Conservation (phyloP, 2,113 vertebrate genomes). For the Platysteira castanea region DNA sequence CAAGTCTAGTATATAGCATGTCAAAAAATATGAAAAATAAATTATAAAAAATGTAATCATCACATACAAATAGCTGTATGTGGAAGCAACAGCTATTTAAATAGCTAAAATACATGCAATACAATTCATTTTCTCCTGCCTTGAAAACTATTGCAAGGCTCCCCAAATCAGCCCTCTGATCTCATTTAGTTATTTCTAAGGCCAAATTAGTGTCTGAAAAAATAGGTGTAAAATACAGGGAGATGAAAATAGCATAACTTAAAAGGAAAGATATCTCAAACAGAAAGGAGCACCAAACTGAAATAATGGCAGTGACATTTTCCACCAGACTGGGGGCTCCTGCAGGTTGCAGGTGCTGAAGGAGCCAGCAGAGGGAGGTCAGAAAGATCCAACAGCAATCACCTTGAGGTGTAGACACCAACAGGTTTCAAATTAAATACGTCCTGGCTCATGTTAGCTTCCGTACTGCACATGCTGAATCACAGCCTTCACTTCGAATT, state of each 20-base stretch:
- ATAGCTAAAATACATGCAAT: not conserved
- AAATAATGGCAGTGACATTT: not conserved
- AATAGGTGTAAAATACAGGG: not conserved
- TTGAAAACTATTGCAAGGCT: not conserved
- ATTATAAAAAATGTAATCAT: not conserved
- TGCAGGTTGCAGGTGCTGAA: not conserved
- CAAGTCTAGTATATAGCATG: not conserved
- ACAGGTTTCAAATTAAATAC: not conserved
- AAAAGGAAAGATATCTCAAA: not conserved
- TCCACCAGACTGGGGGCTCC: not conserved
- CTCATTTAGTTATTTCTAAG: slow-evolving; percentile 3
- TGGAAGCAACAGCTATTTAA: not conserved
- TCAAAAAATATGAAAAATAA: slow-evolving; percentile 1
- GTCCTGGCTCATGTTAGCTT: not conserved
- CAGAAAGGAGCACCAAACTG: not conserved
- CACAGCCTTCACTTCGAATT: not conserved
- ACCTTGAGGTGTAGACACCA: not conserved
- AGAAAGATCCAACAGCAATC: not conserved
- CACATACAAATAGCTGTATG: not conserved
- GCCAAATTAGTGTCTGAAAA: not conserved
- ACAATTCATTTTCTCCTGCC: not conserved
- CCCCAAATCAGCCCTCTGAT: not conserved
- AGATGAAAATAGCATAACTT: not conserved
- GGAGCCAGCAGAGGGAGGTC: slow-evolving; percentile 30
- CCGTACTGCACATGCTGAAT: not conserved